Evolutionary conservation across 2,888 invertebrate genomes (phyloP).

Genomic region (Pristionchus exspectatus): DNA sequence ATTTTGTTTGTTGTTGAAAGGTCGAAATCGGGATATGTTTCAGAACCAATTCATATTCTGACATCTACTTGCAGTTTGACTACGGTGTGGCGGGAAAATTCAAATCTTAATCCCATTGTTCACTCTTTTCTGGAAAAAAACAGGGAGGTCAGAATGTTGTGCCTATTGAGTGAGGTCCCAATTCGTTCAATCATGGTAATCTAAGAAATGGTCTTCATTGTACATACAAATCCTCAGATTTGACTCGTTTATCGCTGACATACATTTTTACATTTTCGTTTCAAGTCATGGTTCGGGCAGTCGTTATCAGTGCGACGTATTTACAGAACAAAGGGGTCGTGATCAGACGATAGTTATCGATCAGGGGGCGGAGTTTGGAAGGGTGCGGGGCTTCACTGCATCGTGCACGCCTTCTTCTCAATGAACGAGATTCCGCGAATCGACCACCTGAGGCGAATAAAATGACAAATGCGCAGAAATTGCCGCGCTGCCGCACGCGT

Average conservation of each 20-base stretch:
- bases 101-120: too few species aligned
- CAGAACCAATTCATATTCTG: too few species aligned
- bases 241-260: slow-evolving; percentile 30
- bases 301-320: neutral
- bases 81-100: too few species aligned
- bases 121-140: too few species aligned
- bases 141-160: too few species aligned
- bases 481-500: too few species aligned
- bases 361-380: neutral
- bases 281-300: neutral
- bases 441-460: neutral
- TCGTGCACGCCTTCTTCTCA: neutral
- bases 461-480: too few species aligned
- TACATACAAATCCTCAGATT: neutral
- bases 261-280: neutral
- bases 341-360: slow-evolving; percentile 8
- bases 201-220: neutral
- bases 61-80: too few species aligned
- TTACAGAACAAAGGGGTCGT: neutral
- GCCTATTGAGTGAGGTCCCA: too few species aligned
- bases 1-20: too few species aligned
- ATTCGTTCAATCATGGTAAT: neutral
- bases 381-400: neutral
- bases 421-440: slow-evolving; percentile 13
- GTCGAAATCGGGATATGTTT: too few species aligned